A percentile compares a stretch with the other conserved stretches of the same genome.
Conservation (phyloP, 2,113 vertebrate species). For the Setophaga petechia region DNA sequence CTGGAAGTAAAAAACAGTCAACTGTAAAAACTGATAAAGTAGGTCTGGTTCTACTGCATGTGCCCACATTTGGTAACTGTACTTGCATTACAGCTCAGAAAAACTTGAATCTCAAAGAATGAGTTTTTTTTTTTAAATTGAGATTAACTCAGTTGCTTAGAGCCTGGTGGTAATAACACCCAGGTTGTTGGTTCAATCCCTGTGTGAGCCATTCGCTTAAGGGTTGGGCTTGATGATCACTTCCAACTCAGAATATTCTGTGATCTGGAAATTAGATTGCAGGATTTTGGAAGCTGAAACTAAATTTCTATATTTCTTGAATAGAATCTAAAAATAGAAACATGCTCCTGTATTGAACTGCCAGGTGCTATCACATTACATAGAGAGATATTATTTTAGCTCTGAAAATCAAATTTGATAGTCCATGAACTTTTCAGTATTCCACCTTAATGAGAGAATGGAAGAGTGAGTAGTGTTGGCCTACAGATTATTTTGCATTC, state of each 20-base stretch:
- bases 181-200: not conserved
- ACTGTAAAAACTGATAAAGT: not conserved
- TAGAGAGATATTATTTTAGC: not conserved
- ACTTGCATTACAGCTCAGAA: not conserved
- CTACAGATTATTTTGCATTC: not conserved
- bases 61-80: not conserved
- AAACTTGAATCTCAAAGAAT: not conserved
- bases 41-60: not conserved
- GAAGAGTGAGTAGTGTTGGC: not conserved
- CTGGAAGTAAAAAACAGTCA: not conserved
- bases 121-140: not conserved
- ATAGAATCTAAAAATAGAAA: not conserved
- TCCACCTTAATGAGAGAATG: not conserved
- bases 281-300: not conserved
- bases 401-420: not conserved
- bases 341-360: not conserved
- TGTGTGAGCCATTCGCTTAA: not conserved
- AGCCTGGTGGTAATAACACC: not conserved
- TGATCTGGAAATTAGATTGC: not conserved
- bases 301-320: not conserved
- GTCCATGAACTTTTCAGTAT: not conserved
- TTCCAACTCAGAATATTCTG: not conserved
- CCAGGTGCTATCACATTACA: not conserved
- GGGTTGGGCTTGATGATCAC: not conserved
- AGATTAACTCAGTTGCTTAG: not conserved